Evolutionary conservation across 1,140 invertebrate species (phyloP).

Genomic region (Macrobrachium rosenbergii): DNA sequence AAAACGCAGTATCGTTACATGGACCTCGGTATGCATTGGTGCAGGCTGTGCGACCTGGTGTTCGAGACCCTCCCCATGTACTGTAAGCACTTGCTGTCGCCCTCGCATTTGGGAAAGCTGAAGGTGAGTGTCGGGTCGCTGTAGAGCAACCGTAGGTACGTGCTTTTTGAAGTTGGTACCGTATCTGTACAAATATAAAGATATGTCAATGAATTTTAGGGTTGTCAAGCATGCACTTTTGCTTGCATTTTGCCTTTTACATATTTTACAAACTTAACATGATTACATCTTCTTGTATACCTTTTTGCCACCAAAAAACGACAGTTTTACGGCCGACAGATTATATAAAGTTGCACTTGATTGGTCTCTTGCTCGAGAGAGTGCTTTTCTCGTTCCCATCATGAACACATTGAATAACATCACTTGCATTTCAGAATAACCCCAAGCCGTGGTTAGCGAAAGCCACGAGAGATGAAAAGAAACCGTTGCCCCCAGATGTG

Average conservation of each 20-base stretch:
- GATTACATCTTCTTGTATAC: no score
- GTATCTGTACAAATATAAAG: no score
- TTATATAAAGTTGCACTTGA: no score
- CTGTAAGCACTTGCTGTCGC: conserved; percentile 40
- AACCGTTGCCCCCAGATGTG: conserved; percentile 43
- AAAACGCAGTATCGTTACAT: conserved; percentile 23
- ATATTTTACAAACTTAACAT: no score
- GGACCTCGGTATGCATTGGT: conserved; percentile 65
- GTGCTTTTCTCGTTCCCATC: background rate
- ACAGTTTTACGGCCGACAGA: background rate
- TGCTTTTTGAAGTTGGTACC: no score
- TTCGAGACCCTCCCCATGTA: conserved; percentile 45
- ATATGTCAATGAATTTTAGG: no score
- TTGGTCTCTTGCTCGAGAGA: background rate
- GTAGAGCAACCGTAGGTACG: no score
- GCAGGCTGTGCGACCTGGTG: conserved; percentile 54
- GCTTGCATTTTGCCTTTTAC: no score
- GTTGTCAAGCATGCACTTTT: no score
- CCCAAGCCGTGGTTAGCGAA: conserved; percentile 50
- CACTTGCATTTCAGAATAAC: conserved; percentile 39
- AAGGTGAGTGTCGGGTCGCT: conserved; percentile 37
- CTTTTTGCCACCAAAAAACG: no score
- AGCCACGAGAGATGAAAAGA: conserved; percentile 48
- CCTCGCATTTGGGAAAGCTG: conserved; percentile 48
- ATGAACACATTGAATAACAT: background rate